A percentile compares a stretch with the other conserved stretches of the same genome.
These are phyloP conservation scores for Ephialtes manifestator DNA, from an alignment of 2,888 invertebrate genomes.

Conservation along the genomic window DNA sequence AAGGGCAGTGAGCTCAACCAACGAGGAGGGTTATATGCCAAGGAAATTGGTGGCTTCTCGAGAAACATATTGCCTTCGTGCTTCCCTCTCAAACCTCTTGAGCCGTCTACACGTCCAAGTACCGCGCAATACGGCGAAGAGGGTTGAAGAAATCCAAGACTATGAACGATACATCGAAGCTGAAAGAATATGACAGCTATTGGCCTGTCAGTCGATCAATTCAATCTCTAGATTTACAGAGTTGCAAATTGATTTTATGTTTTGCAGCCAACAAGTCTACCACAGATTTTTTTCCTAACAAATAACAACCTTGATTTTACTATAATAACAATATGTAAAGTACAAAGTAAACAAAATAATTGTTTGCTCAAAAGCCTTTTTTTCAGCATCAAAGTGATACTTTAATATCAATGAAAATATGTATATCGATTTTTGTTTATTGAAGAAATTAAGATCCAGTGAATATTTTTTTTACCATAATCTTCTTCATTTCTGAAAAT, in stretches of 20 bases:
- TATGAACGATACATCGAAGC: not conserved
- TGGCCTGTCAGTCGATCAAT: not conserved
- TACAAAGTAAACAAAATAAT: not conserved
- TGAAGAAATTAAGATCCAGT: no score
- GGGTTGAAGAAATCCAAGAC: constrained; percentile 18
- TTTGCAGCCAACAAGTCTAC: no score
- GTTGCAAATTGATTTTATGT: not conserved
- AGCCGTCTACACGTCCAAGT: constrained; percentile 7
- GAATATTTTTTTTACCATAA: no score
- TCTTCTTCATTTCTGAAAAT: no score
- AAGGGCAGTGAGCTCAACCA: constrained; percentile 19
- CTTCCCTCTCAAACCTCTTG: constrained; percentile 59
- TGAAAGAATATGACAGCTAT: not conserved
- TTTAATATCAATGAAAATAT: no score
- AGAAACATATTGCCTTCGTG: constrained; percentile 78
- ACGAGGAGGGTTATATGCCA: constrained; percentile 62
- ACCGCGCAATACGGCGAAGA: constrained; percentile 33
- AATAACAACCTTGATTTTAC: no score
- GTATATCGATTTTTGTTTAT: no score
- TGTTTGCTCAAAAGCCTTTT: no score
- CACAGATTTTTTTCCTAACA: no score
- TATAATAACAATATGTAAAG: no score
- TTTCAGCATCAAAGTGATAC: not conserved
- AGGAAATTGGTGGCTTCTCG: constrained; percentile 80
- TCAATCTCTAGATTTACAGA: not conserved